Percentiles rank a stretch among this genome's conserved stretches.
phyloP scores from a whole-genome alignment of 2,888 invertebrate genomes.

The Empis livida region DNA sequence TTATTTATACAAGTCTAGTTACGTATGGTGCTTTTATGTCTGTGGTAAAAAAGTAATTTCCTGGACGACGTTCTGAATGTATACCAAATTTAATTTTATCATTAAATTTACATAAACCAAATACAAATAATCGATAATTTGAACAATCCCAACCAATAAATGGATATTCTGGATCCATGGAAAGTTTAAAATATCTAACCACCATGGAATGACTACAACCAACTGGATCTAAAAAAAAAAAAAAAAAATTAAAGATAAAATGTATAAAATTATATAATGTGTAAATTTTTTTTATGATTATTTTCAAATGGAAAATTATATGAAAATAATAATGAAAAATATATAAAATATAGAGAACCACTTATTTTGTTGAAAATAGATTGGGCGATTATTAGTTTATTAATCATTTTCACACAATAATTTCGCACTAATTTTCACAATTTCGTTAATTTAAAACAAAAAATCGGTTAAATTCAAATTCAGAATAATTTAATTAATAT shows the following conservation, averaged over 20 bases:
- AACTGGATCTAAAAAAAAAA: slow-evolving; percentile 23
- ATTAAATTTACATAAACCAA: slow-evolving; percentile 22
- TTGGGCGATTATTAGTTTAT: too few relatives aligned
- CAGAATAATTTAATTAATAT: too few relatives aligned
- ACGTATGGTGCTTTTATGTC: slow-evolving; percentile 10
- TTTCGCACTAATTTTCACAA: neutral
- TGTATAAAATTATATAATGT: too few relatives aligned
- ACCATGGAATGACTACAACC: slow-evolving; percentile 31
- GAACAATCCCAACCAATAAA: slow-evolving; percentile 28
- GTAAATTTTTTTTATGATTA: too few relatives aligned
- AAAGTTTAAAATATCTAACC: slow-evolving; percentile 29
- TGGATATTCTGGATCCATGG: slow-evolving; percentile 27
- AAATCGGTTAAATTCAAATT: too few relatives aligned
- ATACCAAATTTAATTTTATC: slow-evolving; percentile 28
- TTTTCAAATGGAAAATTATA: too few relatives aligned
- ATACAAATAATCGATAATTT: slow-evolving; percentile 21
- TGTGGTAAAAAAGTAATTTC: slow-evolving; percentile 27
- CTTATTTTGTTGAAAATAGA: too few relatives aligned
- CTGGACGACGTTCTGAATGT: slow-evolving; percentile 23
- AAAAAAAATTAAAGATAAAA: neutral
- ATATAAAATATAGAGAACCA: too few relatives aligned
- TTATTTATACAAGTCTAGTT: too few relatives aligned
- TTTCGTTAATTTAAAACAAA: too few relatives aligned
- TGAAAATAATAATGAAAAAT: too few relatives aligned
- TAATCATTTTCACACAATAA: too few relatives aligned